Evolutionary conservation across 2,113 vertebrate genomes (phyloP), one percentile per base, ranked within the genome.

Genomic region (Psophia crepitans): DNA sequence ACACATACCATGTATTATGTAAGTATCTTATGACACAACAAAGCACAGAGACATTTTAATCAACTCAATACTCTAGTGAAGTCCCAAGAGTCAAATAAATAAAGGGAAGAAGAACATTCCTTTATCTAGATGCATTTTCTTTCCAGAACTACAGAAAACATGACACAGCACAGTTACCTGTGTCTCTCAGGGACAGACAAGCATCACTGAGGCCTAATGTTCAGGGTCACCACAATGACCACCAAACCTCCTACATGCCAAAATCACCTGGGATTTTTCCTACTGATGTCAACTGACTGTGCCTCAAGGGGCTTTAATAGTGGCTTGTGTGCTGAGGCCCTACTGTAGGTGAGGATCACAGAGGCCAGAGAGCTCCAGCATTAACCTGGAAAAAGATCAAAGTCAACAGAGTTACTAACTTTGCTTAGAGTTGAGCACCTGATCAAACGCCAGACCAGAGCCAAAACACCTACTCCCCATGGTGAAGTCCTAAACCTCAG

Each of bases 31-130:
- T 9, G 74, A 61, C 43, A 61, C 28, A 73, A 61, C 54, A 80
- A 82, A 90, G 49, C n/a, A 78, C 12, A 73, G 68, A 63, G 32
- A 44, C 14, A 79, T 85, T 95, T 91, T 58, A 73, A 85, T 69
- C 71, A 95, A 78, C 20, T 65, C 18, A 70, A 15, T 65, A 82
- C 2, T 61, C 32, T 14, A 49, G 33, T 30, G 44, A 91, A 85
- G 46, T 89, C 81, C 28, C 0, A 0, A 83, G 75, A 92, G 58
- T 48, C 79, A 92, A 70, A 90, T 19, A 84, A 91, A 86, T 63
- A 58, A 63, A 5, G 3, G 30, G 57, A 93, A 87, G 26, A 79
- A 1, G 28, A 91, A 91, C 89, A 61, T 77, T 87, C 15, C 70
- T 54, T 37, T 60, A 43, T 37, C 37, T 64, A 92, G 91, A 78